Base-by-base conservation (phyloP, 2,113 vertebrate species). In the Hippocampus comes region DNA sequence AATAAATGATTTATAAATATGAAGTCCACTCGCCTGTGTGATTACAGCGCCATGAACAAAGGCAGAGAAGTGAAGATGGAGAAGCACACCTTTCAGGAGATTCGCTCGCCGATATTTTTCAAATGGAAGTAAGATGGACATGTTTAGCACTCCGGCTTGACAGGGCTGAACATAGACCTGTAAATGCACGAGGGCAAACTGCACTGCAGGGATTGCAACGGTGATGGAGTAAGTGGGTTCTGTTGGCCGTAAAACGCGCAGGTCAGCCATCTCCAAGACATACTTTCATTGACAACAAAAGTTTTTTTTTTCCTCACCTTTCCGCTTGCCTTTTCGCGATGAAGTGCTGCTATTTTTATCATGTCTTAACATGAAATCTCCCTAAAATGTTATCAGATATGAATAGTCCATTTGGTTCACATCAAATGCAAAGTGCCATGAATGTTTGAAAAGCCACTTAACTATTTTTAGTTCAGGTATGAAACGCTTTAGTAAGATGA, bases 1-100 rank as follows among this genome's bases (percentile, higher is more conserved):
- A 63, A 87, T 91, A 78, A 88, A 90, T 89, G 74, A 89, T 91
- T 84, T 64, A 91, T 84, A 78, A 77, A 87, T 71, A 80, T 80
- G 73, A 86, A 85, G 67, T 70, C 72, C 77, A 68, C 68, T 87
- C 72, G 41, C 75, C 66, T 61, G 76, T 65, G 76, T 83, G 83
- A 89, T 90, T 86, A 83, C 79, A 85, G 51, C 71, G 82, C 77
- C 82, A 81, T 68, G 73, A 75, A 77, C 73, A 71, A 68, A 78
- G 82, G 68, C 63, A 49, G 9, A 43, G 61, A 78, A 63, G 76
- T 75, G 60, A 61, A 71, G 71, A 70, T n/a, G 30, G 78, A 78
- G 73, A 73, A 78, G 76, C 63, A 78, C 70, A 83, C 73, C 75
- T 85, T 67, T 78, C 27, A 41, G 63, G 73, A 75, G 83, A 68